These are phyloP conservation scores for Drosophila limbata DNA, from an alignment of 2,888 invertebrate species.

Conservation along the genomic window DNA sequence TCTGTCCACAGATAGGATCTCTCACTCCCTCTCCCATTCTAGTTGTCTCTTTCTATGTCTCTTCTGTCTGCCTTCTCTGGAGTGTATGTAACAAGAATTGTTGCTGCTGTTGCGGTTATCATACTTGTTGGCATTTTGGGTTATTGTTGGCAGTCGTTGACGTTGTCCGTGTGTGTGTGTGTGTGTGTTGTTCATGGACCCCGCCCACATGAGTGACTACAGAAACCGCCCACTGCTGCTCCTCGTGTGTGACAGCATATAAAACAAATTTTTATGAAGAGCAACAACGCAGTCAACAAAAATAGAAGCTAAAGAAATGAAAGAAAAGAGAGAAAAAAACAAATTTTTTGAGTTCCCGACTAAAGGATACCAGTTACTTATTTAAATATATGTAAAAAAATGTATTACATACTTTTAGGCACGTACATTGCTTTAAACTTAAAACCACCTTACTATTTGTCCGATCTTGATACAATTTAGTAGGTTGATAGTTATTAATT, in stretches of 20 bases:
- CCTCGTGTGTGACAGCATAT: conserved; percentile 63
- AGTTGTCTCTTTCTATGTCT: conserved; percentile 1
- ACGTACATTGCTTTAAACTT: no score
- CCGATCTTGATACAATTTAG: no score
- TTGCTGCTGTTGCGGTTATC: conserved; percentile 70
- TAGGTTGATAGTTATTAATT: no score
- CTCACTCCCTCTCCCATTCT: conserved; percentile 2
- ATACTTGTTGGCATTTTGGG: conserved; percentile 77
- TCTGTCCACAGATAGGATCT: conserved; percentile 53
- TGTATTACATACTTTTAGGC: no score
- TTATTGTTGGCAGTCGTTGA: conserved; percentile 70
- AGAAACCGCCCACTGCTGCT: conserved; percentile 21
- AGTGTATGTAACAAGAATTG: conserved; percentile 18
- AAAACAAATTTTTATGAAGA: conserved; percentile 82
- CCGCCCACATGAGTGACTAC: conserved; percentile 57
- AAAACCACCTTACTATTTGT: no score
- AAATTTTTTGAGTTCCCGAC: no score
- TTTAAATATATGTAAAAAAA: conserved; percentile 3
- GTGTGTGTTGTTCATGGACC: conserved; percentile 20
- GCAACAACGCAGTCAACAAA: conserved; percentile 46
- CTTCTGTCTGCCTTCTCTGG: conserved; percentile 2
- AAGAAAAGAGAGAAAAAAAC: background rate
- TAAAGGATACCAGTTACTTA: no score
- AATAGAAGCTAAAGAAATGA: conserved; percentile 19
- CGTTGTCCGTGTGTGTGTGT: conserved; percentile 30